These are phyloP conservation scores for Cyprinodon variegatus DNA, from an alignment of 2,113 vertebrate genomes.

Conservation along the genomic window DNA sequence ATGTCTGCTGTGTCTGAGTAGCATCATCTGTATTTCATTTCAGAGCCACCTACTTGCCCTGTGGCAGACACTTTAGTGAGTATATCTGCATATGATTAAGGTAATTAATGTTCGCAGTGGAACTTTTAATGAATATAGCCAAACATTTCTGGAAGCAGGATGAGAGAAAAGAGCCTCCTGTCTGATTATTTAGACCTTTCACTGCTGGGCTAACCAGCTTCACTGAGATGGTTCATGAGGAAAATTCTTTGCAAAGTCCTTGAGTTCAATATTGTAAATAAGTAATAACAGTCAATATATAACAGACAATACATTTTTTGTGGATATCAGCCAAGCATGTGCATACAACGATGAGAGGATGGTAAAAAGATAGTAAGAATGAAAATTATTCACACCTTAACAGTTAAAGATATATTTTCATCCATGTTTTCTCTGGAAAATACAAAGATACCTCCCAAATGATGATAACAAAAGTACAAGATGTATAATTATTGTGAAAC, in stretches of 20 bases:
- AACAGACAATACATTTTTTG: neutral
- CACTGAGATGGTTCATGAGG: neutral
- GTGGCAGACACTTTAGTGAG: slow-evolving; percentile 50
- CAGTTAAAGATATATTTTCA: neutral
- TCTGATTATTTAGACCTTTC: slow-evolving; percentile 9
- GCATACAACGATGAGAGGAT: neutral
- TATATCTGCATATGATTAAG: slow-evolving; percentile 67
- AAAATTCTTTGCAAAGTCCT: neutral
- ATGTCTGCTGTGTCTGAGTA: slow-evolving; percentile 4
- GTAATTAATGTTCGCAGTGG: slow-evolving; percentile 40
- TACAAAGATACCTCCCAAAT: neutral
- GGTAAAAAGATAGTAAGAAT: neutral
- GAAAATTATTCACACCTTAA: neutral
- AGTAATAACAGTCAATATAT: neutral
- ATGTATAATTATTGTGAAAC: no score
- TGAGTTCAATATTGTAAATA: neutral
- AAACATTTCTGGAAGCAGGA: neutral
- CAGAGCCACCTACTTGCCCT: slow-evolving; percentile 38
- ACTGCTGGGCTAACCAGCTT: neutral
- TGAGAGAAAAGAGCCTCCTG: slow-evolving; percentile 5
- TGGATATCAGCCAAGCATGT: neutral
- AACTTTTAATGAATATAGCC: slow-evolving; percentile 19
- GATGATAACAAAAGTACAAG: neutral
- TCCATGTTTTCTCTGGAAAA: neutral
- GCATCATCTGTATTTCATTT: slow-evolving; percentile 28